Conservation (phyloP, 2,888 invertebrate genomes). For the Diaprepes abbreviatus region DNA sequence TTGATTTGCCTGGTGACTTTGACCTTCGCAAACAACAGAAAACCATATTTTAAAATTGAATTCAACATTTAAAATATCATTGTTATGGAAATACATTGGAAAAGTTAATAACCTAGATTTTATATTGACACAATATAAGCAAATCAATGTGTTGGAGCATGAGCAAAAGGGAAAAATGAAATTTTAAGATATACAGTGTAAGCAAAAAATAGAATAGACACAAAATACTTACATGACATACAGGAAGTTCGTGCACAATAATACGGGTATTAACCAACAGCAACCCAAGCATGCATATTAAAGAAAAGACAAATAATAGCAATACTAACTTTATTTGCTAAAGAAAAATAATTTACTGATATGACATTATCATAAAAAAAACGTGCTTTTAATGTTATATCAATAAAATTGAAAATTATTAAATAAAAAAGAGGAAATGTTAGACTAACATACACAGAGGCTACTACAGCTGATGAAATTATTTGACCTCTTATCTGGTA, state of each 20-base stretch:
- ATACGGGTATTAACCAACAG: background rate
- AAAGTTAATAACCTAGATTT: conserved; percentile 27
- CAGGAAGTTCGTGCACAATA: conserved; percentile 1
- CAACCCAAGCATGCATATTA: conserved; percentile 31
- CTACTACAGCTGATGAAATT: no score
- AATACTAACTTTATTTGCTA: conserved; percentile 2
- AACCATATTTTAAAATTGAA: conserved; percentile 17
- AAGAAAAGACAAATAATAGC: conserved; percentile 15
- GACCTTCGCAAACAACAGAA: conserved; percentile 59
- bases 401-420: background rate
- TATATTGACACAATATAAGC: conserved; percentile 23
- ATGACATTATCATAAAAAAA: background rate
- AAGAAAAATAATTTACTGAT: conserved; percentile 2
- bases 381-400: background rate
- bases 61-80: background rate
- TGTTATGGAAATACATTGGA: background rate
- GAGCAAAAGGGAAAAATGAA: conserved; percentile 28
- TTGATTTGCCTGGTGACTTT: conserved; percentile 66
- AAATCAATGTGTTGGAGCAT: conserved; percentile 48
- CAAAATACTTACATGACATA: conserved; percentile 10
- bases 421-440: background rate
- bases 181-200: background rate
- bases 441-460: background rate
- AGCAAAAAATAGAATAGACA: conserved; percentile 13
- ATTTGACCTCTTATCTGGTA: no score